A percentile compares a stretch with the other conserved stretches of the same genome.
Conservation (phyloP, 2,113 vertebrate genomes). For the Shinisaurus crocodilurus region DNA sequence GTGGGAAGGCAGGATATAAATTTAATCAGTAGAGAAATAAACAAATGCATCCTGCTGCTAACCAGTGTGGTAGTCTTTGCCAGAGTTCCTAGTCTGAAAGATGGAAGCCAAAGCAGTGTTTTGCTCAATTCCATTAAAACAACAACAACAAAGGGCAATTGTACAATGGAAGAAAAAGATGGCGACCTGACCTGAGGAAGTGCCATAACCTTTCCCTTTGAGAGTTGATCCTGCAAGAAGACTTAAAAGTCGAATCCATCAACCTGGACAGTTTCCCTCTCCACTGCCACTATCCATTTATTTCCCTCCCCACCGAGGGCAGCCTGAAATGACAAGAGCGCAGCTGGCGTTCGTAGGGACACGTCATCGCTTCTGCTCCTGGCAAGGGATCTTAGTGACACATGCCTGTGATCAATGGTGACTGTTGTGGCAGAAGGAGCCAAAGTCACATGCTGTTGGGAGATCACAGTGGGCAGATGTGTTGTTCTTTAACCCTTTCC, state of each 20-base stretch:
- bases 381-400: not conserved
- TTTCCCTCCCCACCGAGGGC: too few species aligned
- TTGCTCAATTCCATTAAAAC: not conserved
- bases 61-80: fast-evolving
- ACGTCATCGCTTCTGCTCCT: not conserved
- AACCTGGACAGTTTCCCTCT: not conserved
- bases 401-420: not conserved
- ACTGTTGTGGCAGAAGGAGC: not conserved
- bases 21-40: not conserved
- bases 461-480: not conserved
- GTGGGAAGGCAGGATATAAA: not conserved
- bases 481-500: not conserved
- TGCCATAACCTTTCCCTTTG: not conserved
- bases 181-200: fast-evolving
- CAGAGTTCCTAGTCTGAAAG: not conserved
- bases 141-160: not conserved
- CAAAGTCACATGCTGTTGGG: not conserved
- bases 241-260: not conserved
- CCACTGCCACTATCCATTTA: not conserved
- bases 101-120: not conserved
- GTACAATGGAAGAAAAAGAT: not conserved
- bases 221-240: not conserved
- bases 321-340: not conserved
- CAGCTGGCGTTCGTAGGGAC: not conserved
- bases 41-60: not conserved